Base-by-base conservation (phyloP, 2,797 vertebrate genomes). In the Aeoliscus strigatus region DNA sequence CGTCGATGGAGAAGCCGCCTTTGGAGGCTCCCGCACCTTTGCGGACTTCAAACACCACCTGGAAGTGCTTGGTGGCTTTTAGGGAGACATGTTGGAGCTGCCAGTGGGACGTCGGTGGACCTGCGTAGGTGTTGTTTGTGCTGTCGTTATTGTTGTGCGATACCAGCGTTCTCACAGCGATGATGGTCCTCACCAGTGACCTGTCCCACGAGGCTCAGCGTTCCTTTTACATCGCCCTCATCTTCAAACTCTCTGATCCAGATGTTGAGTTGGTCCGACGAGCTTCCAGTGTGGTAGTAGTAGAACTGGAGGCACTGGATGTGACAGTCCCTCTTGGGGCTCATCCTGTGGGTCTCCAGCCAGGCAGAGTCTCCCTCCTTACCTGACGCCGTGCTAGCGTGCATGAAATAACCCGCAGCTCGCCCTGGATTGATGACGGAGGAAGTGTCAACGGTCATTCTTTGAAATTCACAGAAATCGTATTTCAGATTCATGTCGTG, bases 251-350 rank as follows among this genome's bases (percentile, higher is more conserved):
- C 86, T 71, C 82, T 87, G 59, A 91, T 50, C 62, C 81, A 90
- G 62, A 94, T 79, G 24, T 83, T 85, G 9, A 94, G 81, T 8
- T 11, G 45, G 31, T 94, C 90, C 0, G 27, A 73, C 55, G 64
- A 26, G 0, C 50, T 70, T 6, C 91, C 89, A 1, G 75, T 92
- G 70, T 90, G 81, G 41, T 85, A 90, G 29, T 90, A 88, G 71
- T 88, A 94, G 65, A 96, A 93, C 58, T 93, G 82, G 51, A 94
- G 73, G 50, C 93, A 96, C 66, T 94, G 92, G 50, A 89, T 39
- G 11, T 59, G 51, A 46, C 82, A 91, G 0, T 67, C 55, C 60
- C 90, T 83, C n/a, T 72, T 89, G 7, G 86, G 85, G 27, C 69
- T 89, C 17, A 92, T 65, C 14, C 14, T 67, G 25, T 81, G 60